A percentile compares a stretch with the other conserved stretches of the same genome.
These are phyloP conservation scores for Leucoraja ocellata DNA, from an alignment of 2,797 vertebrate species.

Conservation along the genomic window DNA sequence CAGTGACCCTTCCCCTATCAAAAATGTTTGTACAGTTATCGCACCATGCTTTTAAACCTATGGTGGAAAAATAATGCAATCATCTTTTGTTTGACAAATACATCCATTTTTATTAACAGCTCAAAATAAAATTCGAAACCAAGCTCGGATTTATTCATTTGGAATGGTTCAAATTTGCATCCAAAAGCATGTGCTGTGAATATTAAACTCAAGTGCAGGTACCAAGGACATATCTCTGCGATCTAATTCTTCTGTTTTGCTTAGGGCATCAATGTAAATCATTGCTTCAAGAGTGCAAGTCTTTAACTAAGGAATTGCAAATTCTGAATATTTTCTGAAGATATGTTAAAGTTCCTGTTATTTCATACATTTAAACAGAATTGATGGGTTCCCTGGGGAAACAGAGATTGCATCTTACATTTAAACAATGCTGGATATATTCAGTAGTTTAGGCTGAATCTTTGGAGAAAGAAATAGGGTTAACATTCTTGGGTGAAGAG, in stretches of 20 bases:
- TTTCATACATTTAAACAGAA: not conserved
- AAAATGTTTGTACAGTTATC: not conserved
- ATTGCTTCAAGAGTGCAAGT: not conserved
- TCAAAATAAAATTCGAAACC: not conserved
- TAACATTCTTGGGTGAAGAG: no score
- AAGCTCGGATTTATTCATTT: not conserved
- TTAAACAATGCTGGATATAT: no score
- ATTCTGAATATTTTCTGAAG: not conserved
- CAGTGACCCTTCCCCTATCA: not conserved
- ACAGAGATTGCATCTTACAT: not conserved
- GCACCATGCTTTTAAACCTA: not conserved
- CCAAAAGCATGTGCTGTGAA: not conserved
- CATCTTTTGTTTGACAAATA: not conserved
- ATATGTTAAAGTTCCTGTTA: not conserved
- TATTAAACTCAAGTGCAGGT: not conserved
- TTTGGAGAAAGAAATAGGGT: no score
- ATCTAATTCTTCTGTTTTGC: not conserved
- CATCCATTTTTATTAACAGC: not conserved
- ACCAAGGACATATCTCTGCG: not conserved
- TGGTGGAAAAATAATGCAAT: not conserved
- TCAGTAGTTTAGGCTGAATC: no score
- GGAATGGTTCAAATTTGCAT: not conserved
- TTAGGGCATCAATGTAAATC: not conserved
- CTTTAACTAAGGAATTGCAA: not conserved
- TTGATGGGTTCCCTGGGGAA: not conserved